Evolutionary conservation across 2,797 vertebrate species (phyloP), one percentile per base, ranked within the genome.

Genomic region (Lepilemur septentrionalis): DNA sequence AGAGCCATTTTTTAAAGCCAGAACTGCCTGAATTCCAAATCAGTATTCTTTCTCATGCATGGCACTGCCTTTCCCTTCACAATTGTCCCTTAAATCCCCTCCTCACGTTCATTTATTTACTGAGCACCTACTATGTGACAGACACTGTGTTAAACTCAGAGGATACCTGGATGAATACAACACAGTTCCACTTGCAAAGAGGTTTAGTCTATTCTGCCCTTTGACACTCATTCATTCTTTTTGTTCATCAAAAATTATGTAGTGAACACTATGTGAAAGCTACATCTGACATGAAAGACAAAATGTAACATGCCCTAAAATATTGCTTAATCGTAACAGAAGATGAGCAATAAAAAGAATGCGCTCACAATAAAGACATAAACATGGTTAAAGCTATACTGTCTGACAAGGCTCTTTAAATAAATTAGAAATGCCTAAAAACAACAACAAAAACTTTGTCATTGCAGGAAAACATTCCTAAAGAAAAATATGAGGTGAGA

Each of bases 361-460:
- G 17, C 17, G 86, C 32, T 63, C 43, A 30, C n/a, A 94, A 50
- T 89, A 67, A 95, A 84, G 18, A 59, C 30, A 87, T 48, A 57
- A 94, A 63, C 8, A 72, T 43, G 43, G 13, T 61, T 90, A 55
- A 78, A 75, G 5, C 11, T 55, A 52, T 76, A 48, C 50, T 67
- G 20, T 30, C 12, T 82, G 14, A 90, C 20, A 93, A 95, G 1
- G 0, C 69, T 30, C 1, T 75, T 73, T 15, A 73, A 43, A 41
- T 86, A n/a, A 89, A 90, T 87, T 92, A 80, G 41, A 72, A 88
- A 95, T 69, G 30, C 43, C 3, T 73, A 67, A 73, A 94, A 67
- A 48, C 25, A 88, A 46, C 50, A 78, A 35, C 1, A 67, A 65
- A 28, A 72, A 23, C 35, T 6, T 7, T 61, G 28, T 57, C 41